Conservation (phyloP, 2,888 invertebrate genomes). For the Mimas tiliae region DNA sequence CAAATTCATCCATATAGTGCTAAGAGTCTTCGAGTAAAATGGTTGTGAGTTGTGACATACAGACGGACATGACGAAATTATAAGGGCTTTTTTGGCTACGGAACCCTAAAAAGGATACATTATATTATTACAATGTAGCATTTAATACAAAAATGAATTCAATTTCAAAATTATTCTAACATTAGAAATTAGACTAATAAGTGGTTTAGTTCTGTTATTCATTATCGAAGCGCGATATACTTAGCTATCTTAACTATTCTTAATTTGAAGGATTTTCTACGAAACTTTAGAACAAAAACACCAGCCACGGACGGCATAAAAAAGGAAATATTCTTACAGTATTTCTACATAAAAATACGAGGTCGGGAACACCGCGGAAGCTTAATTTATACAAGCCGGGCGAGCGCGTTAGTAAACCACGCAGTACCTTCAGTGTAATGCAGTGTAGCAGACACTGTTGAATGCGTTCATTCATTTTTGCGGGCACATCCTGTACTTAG, state of each 20-base stretch:
- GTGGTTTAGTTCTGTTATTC: background rate
- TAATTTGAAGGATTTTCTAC: background rate
- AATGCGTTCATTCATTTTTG: slow-evolving; percentile 49
- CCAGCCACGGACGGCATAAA: background rate
- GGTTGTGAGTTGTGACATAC: no score
- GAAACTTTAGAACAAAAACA: background rate
- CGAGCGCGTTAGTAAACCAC: background rate
- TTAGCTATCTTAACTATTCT: background rate
- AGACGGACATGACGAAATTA: no score
- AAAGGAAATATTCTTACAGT: background rate
- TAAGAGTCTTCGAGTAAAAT: no score
- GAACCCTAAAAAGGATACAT: no score
- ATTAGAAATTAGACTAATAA: no score
- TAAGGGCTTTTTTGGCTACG: no score
- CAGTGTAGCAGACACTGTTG: slow-evolving; percentile 30
- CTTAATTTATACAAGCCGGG: slow-evolving; percentile 23
- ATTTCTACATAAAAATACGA: slow-evolving; percentile 17
- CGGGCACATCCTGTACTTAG: slow-evolving; percentile 31
- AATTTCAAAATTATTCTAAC: slow-evolving; percentile 16
- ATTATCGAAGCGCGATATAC: background rate
- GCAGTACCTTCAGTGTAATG: slow-evolving; percentile 9
- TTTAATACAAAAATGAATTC: no score
- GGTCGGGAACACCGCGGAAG: slow-evolving; percentile 23
- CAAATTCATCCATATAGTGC: no score
- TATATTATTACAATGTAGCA: no score